Evolutionary conservation across 2,888 invertebrate genomes (phyloP).

Genomic region (Marasmarcha lunaedactyla): DNA sequence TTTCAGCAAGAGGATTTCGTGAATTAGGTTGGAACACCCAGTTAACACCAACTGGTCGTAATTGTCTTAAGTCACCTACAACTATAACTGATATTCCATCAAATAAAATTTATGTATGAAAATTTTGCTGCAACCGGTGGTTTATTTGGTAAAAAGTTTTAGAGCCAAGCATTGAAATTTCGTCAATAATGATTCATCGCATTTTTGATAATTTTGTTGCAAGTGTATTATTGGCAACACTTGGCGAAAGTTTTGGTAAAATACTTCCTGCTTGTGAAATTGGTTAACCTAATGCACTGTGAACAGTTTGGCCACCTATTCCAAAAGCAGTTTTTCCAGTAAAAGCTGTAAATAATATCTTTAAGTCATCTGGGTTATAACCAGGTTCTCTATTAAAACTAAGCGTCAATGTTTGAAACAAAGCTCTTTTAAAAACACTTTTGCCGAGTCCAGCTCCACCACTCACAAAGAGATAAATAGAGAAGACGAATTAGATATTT

Average conservation of each 20-base stretch:
- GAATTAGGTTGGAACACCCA: background rate
- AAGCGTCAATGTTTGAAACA: constrained; percentile 17
- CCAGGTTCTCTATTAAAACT: constrained; percentile 15
- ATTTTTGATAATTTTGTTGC: background rate
- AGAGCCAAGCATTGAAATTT: background rate
- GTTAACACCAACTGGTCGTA: background rate
- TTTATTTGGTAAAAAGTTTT: background rate
- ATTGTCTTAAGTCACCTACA: background rate
- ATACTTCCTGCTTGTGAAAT: constrained; percentile 5
- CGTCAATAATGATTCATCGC: background rate
- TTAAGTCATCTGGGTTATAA: constrained; percentile 13
- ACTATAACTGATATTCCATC: background rate
- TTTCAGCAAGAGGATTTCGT: background rate
- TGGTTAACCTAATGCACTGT: constrained; percentile 4
- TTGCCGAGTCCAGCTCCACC: constrained; percentile 21
- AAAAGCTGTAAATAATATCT: constrained; percentile 3
- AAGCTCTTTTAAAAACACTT: constrained; percentile 18
- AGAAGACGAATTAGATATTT: constrained; percentile 9
- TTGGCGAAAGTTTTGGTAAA: constrained; percentile 4
- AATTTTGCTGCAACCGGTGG: background rate
- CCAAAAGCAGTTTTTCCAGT: constrained; percentile 6
- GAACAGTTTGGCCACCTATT: constrained; percentile 5
- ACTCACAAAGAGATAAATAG: constrained; percentile 16
- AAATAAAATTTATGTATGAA: background rate
- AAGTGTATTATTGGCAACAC: constrained; percentile 4